phyloP scores from a whole-genome alignment of 2,888 invertebrate species.

The Dioctria rufipes region DNA sequence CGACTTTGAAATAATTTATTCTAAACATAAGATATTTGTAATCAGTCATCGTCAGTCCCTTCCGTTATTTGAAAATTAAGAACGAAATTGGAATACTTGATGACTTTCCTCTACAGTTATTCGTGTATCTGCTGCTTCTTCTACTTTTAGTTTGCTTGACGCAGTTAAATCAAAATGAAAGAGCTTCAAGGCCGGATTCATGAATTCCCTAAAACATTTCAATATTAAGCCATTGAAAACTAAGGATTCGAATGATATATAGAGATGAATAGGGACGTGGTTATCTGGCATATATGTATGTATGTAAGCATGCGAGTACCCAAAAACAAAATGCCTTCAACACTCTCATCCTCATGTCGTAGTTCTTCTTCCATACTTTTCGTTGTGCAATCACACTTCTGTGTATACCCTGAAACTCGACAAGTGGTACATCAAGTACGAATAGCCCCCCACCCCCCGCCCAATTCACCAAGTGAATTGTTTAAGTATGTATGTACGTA shows the following conservation, averaged over 20 bases:
- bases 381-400: background rate
- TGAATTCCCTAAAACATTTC: conserved; percentile 13
- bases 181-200: background rate
- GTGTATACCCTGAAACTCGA: conserved; percentile 16
- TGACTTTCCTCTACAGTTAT: conserved; percentile 15
- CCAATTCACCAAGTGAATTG: background rate
- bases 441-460: background rate
- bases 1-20: conserved; percentile 32
- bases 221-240: conserved; percentile 30
- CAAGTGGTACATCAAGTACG: background rate
- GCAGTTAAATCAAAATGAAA: background rate
- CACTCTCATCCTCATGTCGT: conserved; percentile 8
- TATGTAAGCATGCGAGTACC: background rate
- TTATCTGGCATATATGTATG: conserved; percentile 17
- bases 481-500: background rate
- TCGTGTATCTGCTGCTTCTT: background rate
- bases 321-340: conserved; percentile 19
- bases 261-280: background rate
- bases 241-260: too few species aligned
- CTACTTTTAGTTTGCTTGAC: background rate
- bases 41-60: conserved; percentile 54
- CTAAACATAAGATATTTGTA: conserved; percentile 38
- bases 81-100: conserved; percentile 52
- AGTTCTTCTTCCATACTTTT: background rate
- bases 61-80: conserved; percentile 48